phyloP scores from a whole-genome alignment of 2,797 vertebrate genomes.

The Acrocephalus scirpaceus region DNA sequence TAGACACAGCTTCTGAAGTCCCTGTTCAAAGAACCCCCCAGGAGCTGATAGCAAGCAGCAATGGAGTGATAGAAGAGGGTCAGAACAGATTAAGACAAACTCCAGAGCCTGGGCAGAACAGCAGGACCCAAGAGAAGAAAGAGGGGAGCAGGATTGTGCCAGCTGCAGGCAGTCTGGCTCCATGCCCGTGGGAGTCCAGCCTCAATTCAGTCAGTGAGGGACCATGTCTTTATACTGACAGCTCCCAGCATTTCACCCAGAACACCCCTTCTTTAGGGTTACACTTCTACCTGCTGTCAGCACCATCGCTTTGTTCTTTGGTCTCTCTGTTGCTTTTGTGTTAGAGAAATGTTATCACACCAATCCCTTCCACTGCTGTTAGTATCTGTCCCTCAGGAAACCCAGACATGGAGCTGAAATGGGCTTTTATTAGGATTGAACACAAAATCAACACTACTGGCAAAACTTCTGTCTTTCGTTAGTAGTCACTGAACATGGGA shows the following conservation, averaged over 20 bases:
- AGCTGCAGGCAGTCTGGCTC: not conserved
- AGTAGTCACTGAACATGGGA: not conserved
- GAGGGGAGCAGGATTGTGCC: rapidly evolving
- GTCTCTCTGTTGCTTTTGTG: not conserved
- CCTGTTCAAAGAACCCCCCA: not conserved
- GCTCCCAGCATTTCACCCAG: not conserved
- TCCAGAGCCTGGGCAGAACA: not conserved
- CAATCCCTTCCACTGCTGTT: not conserved
- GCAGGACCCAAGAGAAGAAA: not conserved
- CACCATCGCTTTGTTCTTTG: not conserved
- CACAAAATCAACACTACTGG: not conserved
- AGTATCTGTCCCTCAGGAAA: not conserved
- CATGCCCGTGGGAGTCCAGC: rapidly evolving
- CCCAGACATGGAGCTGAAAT: not conserved
- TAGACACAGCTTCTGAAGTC: not conserved
- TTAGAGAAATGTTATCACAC: not conserved
- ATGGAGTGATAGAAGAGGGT: not conserved
- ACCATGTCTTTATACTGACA: not conserved
- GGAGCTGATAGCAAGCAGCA: not conserved
- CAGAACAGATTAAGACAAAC: not conserved
- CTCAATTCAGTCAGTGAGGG: not conserved
- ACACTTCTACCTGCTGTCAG: not conserved
- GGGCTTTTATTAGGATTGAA: not conserved
- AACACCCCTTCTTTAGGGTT: not conserved
- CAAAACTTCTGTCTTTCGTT: not conserved